Base-by-base conservation (phyloP, 2,888 invertebrate species). In the Hetaerina titia region DNA sequence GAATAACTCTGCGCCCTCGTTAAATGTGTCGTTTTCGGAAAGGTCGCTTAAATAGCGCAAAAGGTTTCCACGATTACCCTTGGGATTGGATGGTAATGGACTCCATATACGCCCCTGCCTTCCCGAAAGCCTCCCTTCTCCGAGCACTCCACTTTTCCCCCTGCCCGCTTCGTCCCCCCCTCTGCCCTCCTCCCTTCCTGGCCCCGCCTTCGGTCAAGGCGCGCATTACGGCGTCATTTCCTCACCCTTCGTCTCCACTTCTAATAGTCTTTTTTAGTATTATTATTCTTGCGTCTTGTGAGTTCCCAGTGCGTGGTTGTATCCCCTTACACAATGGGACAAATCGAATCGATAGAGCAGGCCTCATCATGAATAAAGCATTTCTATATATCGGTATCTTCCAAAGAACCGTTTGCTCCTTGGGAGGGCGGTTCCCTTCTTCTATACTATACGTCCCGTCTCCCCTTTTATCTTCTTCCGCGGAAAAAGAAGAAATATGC, bases 301-400 rank as follows among this genome's bases (percentile, higher is more conserved):
- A 81, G 81, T 81, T 81, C 31, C 81, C 81, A 31, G 25, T 31
- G 2, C 31, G 25, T 13, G 31, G 81, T 81, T 81, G 81, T 81
- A 81, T 81, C 81, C 81, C 81, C n/a, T 69, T 9, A 15, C 81
- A 81, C 81, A 81, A 81, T 81, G 81, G 81, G 81, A 81, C 81
- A 81, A 25, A 31, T 25, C 81, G 31, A 81, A 81, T 81, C 81
- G 31, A 81, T 81, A 81, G 81, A 81, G 81, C 81, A 15, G 81
- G 25, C 81, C 81, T 81, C 81, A 81, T 81, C 81, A 81, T 81
- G 81, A 81, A 81, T 81, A 81, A 81, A 81, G 81, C 81, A 81
- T 81, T 81, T 81, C 81, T 81, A 81, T 81, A 81, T 81, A 81
- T 81, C 81, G 25, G 81, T 81, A 81, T 81, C 81, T 25, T 31